Base-by-base conservation (phyloP, 2,888 invertebrate genomes). In the Hirtodrosophila histrioides region DNA sequence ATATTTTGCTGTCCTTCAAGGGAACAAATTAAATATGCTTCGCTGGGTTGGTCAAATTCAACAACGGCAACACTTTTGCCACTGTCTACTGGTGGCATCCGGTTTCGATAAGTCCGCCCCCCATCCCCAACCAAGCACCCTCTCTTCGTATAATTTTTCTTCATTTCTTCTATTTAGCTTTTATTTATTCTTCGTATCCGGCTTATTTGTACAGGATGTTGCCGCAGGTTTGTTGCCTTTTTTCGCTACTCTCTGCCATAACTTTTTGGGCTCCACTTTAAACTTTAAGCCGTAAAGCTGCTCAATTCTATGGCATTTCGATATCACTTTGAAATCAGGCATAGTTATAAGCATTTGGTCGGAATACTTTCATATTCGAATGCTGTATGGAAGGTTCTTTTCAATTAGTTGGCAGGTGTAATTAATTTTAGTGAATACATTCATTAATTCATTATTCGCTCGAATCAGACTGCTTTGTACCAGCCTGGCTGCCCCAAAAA, bases 111-210 rank as follows among this genome's bases (percentile, higher is more conserved):
- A n/a, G 0, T 37, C 11, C 40, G 17, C 29, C 6, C 6, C n/a
- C 11, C 40, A 17, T 35, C 6, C 6, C n/a, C 27, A 17, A 36
- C 37, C 7, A 4, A 10, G 5, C 29, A 2, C 6, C 9, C 0
- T 7, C 27, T 17, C 23, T 24, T 43, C 54, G 51, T 53, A 60
- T 71, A 65, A 79, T 67, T 75, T 68, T 75, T 54, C 65, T 55
- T 80, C 61, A 72, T 68, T 85, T 69, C 62, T 85, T 60, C 68
- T 70, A 75, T 73, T 78, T 67, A 55, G 73, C 56, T 60, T 67
- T 66, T 78, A 84, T 81, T 86, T 70, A 73, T 82, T 61, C 62
- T 73, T 67, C 39, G 66, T 66, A 78, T 82, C 81, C 87, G 83
- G 69, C 51, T 79, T 58, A 72, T 78, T 82, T 87, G 61, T 48